A percentile compares a stretch with the other conserved stretches of the same genome.
Conservation (phyloP, 2,113 vertebrate genomes). For the Pteropus alecto region DNA sequence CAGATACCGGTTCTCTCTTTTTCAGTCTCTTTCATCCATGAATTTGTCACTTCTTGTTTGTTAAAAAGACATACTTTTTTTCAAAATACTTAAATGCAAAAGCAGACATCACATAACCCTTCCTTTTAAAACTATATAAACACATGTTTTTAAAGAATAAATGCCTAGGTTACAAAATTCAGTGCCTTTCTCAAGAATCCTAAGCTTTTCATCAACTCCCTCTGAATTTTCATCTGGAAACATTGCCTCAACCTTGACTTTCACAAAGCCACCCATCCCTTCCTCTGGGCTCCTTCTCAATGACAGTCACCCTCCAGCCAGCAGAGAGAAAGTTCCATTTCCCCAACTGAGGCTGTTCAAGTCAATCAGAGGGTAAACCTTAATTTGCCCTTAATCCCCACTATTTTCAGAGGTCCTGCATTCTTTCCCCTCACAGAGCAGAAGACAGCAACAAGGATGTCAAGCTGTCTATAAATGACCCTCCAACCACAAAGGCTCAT, state of each 20-base stretch:
- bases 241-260: neutral
- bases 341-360: neutral
- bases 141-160: neutral
- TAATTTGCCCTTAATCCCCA: neutral
- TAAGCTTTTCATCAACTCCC: neutral
- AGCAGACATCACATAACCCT: neutral
- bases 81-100: conserved; percentile 3
- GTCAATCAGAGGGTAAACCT: neutral
- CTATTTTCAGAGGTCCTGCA: neutral
- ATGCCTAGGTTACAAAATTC: neutral
- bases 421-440: neutral
- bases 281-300: neutral
- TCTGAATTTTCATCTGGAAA: neutral
- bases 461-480: accelerated
- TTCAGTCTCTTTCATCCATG: neutral
- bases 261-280: neutral
- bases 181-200: neutral
- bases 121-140: neutral
- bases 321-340: too few species aligned
- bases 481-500: neutral
- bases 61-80: neutral
- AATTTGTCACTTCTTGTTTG: neutral
- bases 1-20: neutral
- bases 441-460: neutral
- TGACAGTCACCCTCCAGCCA: neutral